These are phyloP conservation scores for Pseudoatta argentina DNA, from an alignment of 1,140 invertebrate genomes.

Conservation along the genomic window DNA sequence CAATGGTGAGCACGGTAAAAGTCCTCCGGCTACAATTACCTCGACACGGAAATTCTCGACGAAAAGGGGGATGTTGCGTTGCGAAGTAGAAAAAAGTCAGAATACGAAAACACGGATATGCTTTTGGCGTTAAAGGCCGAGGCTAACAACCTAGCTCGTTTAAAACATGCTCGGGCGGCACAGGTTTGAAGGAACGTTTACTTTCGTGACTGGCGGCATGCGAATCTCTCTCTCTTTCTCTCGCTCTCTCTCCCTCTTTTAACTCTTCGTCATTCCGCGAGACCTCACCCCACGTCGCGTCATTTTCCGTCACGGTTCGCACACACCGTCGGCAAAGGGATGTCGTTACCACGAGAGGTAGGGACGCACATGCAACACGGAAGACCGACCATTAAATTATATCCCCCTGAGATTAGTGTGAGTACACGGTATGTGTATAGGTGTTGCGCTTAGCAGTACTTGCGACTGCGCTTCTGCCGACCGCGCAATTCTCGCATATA, in stretches of 20 bases:
- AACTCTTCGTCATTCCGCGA: constrained; percentile 67
- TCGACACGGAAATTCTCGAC: background rate
- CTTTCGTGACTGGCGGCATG: constrained; percentile 60
- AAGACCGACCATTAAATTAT: constrained; percentile 83
- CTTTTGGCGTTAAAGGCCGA: constrained; percentile 12
- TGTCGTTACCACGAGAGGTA: constrained; percentile 79
- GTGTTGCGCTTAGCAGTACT: constrained; percentile 19
- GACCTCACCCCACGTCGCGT: constrained; percentile 64
- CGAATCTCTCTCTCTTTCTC: constrained; percentile 31
- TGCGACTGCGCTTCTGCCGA: constrained; percentile 69
- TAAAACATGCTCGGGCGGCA: background rate
- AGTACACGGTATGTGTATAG: constrained; percentile 6
- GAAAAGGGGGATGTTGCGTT: background rate
- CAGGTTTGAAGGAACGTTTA: constrained; percentile 64
- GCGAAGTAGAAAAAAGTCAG: constrained; percentile 12
- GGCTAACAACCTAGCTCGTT: constrained; percentile 36
- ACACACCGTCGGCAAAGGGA: constrained; percentile 58
- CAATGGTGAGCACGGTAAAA: background rate
- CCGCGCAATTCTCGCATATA: constrained; percentile 81
- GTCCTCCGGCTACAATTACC: constrained; percentile 29
- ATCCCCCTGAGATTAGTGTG: constrained; percentile 70
- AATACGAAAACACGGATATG: background rate
- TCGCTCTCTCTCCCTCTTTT: constrained; percentile 39
- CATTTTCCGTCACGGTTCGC: constrained; percentile 63
- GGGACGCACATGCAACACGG: constrained; percentile 77